Evolutionary conservation across 2,113 vertebrate genomes (phyloP), one percentile per base, ranked within the genome.

Genomic region (Oenanthe melanoleuca): DNA sequence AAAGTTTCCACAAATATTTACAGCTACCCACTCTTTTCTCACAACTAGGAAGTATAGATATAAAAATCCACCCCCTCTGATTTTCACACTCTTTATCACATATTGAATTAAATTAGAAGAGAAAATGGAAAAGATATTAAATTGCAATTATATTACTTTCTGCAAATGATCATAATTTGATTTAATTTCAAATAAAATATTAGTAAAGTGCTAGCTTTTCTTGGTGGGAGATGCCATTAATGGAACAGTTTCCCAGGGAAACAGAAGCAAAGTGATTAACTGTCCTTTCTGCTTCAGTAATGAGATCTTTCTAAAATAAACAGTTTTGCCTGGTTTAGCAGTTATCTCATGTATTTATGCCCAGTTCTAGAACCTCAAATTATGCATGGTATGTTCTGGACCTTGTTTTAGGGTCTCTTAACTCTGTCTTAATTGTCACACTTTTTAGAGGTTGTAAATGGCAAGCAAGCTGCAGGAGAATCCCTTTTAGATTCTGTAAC

Each of bases 111-210:
- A 89, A 82, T 75, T 38, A 53, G 31, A 89, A 79, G 11, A 14
- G n/a, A 64, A 92, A 86, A 82, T 80, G 42, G 50, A 82, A 82
- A 69, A 80, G 10, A 72, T 65, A 95, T 80, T 59, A 78, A 92
- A 87, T 55, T 45, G 26, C 24, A 77, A 86, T 78, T 81, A 52
- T 10, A 49, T n/a, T 6, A 33, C n/a, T 81, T 78, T 65, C 63
- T 81, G 86, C 17, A 89, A 88, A 82, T 70, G 6, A 77, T 86
- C 55, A 60, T 70, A 40, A 59, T 65, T 80, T 69, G n/a, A 79
- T 79, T 79, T 85, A 26, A 69, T 95, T 96, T 77, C 34, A 77
- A 92, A 74, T 66, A 37, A 80, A 93, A 79, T 63, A 90, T 70
- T 91, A 59, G 73, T 56, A 38, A 63, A 88, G 12, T 66, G 80